These are phyloP conservation scores for Eudyptes chrysolophus DNA, from an alignment of 2,113 vertebrate species.

Conservation along the genomic window DNA sequence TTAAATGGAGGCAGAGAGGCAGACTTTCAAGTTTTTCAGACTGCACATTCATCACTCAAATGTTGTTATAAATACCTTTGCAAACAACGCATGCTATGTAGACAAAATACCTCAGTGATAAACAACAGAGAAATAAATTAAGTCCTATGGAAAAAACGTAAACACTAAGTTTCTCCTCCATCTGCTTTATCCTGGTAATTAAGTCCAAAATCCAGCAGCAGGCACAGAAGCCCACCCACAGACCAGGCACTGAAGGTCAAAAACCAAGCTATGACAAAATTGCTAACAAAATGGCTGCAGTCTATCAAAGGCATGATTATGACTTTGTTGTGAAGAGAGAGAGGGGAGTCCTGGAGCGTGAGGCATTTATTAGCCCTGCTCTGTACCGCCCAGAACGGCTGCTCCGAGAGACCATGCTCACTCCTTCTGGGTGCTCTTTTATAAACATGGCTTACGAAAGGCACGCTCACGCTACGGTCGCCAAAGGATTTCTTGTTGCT, in stretches of 20 bases:
- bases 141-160: not conserved
- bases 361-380: not conserved
- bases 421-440: not conserved
- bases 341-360: not conserved
- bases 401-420: accelerated
- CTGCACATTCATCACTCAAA: not conserved
- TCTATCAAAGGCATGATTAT: not conserved
- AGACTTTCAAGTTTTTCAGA: not conserved
- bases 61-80: constrained; percentile 1
- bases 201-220: not conserved
- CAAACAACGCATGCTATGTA: not conserved
- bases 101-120: constrained; percentile 1
- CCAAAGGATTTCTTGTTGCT: not conserved
- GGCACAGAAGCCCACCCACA: not conserved
- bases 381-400: not conserved
- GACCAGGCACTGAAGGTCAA: not conserved
- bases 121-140: not conserved
- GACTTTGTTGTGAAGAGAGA: not conserved
- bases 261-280: not conserved
- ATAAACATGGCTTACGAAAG: not conserved
- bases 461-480: not conserved
- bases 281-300: not conserved
- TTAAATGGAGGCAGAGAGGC: not conserved
- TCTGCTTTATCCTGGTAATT: constrained; percentile 1
- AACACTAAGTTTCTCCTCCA: not conserved